Base-by-base conservation (phyloP, 2,113 vertebrate species). In the Tetrao urogallus region DNA sequence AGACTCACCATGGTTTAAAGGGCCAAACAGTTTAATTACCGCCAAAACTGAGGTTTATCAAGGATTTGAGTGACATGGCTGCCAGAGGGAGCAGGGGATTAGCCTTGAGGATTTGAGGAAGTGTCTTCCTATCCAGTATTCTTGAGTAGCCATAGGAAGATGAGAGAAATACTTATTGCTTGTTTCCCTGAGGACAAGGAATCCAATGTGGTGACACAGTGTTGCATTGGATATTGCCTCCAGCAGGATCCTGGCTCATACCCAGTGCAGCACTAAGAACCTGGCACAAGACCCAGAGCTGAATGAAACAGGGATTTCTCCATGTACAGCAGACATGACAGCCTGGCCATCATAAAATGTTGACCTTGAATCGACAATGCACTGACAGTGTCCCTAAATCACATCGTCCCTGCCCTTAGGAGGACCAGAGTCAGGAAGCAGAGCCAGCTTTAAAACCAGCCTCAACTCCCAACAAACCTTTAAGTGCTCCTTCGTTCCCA, bases 271-370 rank as follows among this genome's bases (percentile, higher is more conserved):
- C 75, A 73, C 69, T 88, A 72, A 91, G 85, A 92, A 75, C 72
- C 83, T 95, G 88, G 82, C 88, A 65, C 61, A 17, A 42, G 36
- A 38, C 92, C 88, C 82, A 93, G 86, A 91, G 79, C 50, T 86
- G 93, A 91, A 93, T 89, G 64, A 91, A 92, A 48, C 56, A 74
- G 47, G 60, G 93, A 80, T 91, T 87, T 92, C 87, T 89, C 60
- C 78, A 64, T n/a, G 45, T 86, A 57, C 38, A 88, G 76, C 36
- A 67, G 85, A 70, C 38, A 93, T 34, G 56, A 28, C 0, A 0
- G 27, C 52, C 0, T 75, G 69, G n/a, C 47, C 86, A 90, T 48
- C 40, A 10, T 52, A 40, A 90, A 82, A 69, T 16, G 5, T 72
- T 0, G 1, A 11, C 30, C 48, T 28, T 73, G 45, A 52, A 81